Percentiles rank a stretch among this genome's conserved stretches.
Conservation (phyloP, 2,888 invertebrate species). For the Drosophila cracens region DNA sequence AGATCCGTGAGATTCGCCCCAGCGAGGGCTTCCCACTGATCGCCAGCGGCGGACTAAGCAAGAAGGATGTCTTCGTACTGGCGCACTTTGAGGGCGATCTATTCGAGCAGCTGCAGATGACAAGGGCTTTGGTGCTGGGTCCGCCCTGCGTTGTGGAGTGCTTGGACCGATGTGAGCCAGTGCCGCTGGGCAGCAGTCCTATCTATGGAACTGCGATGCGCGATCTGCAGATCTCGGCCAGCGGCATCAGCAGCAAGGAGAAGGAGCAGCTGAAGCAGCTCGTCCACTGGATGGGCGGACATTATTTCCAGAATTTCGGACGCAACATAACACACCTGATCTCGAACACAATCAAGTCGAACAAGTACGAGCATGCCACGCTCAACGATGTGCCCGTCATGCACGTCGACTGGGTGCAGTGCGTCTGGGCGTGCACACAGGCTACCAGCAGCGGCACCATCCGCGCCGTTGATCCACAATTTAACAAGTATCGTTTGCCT, state of each 20-base stretch:
- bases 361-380: conserved; percentile 89
- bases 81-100: conserved; percentile 91
- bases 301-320: conserved; percentile 88
- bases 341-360: conserved; percentile 90
- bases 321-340: conserved; percentile 92
- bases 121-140: conserved; percentile 91
- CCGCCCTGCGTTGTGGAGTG: conserved; percentile 92
- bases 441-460: conserved; percentile 85
- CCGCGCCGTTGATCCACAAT: conserved; percentile 88
- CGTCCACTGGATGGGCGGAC: conserved; percentile 92
- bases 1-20: conserved; percentile 88
- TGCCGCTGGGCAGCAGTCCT: conserved; percentile 91
- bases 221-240: conserved; percentile 88
- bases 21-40: conserved; percentile 86
- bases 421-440: conserved; percentile 91
- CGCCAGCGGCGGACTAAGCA: conserved; percentile 86
- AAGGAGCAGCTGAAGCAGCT: conserved; percentile 87
- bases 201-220: conserved; percentile 94
- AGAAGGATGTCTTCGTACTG: conserved; percentile 91
- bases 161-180: conserved; percentile 88
- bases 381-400: conserved; percentile 88
- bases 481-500: conserved; percentile 88
- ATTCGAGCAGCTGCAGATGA: conserved; percentile 88
- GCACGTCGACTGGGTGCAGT: conserved; percentile 91
- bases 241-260: conserved; percentile 86